A percentile compares a stretch with the other conserved stretches of the same genome.
phyloP scores from a whole-genome alignment of 2,113 vertebrate species.

The Sigmodon hispidus region DNA sequence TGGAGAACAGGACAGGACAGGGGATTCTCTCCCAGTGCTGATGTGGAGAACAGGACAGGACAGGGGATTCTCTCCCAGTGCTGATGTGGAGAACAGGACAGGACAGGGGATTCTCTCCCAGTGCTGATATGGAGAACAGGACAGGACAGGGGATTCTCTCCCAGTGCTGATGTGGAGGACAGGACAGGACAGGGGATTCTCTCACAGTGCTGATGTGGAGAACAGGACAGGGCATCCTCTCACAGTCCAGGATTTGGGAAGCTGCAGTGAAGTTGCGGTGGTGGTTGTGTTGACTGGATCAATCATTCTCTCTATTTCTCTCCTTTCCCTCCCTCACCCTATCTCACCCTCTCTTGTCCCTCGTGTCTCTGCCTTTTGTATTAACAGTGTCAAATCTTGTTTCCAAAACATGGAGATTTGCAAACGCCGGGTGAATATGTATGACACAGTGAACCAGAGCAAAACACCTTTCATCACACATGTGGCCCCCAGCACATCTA shows the following conservation, averaged over 20 bases:
- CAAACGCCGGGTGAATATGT: constrained; percentile 97
- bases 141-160: too few species aligned
- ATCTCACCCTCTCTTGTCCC: not conserved
- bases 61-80: too few species aligned
- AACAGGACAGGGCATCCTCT: not conserved
- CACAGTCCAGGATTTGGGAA: not conserved
- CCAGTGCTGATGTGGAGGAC: too few species aligned
- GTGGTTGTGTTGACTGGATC: not conserved
- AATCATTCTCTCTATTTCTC: not conserved
- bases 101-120: too few species aligned
- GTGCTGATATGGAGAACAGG: too few species aligned
- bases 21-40: too few species aligned
- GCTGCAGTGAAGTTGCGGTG: too few species aligned
- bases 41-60: too few species aligned
- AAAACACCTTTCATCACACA: constrained; percentile 99
- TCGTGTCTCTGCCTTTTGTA: not conserved
- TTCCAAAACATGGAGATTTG: constrained; percentile 99
- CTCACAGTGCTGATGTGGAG: not conserved
- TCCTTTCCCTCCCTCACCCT: not conserved
- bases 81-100: too few species aligned
- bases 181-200: not conserved
- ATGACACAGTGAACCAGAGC: constrained; percentile 99
- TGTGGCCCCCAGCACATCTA: constrained; percentile 98
- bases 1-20: too few species aligned
- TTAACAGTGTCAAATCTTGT: constrained; percentile 97